Conservation (phyloP, 1,140 invertebrate species). For the Ladona fulva region DNA sequence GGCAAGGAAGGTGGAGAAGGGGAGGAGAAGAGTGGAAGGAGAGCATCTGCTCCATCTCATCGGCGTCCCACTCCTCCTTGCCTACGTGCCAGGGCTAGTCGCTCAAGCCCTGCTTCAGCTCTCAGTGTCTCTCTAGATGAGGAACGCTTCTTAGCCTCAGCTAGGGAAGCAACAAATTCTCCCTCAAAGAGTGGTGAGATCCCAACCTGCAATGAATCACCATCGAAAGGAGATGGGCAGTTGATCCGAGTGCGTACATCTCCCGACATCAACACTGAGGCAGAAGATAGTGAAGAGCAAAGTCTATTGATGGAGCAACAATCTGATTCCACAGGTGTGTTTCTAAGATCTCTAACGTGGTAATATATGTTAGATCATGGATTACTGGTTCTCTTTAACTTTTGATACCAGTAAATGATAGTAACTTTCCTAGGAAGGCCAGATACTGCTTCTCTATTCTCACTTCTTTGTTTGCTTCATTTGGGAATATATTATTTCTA, state of each 20-base stretch:
- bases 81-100: constrained; percentile 39
- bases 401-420: background rate
- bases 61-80: constrained; percentile 40
- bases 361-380: background rate
- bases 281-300: constrained; percentile 35
- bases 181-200: background rate
- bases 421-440: too few species aligned
- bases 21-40: background rate
- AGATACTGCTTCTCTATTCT: too few species aligned
- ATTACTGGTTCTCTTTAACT: background rate
- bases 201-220: background rate
- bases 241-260: constrained; percentile 33
- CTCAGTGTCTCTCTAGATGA: constrained; percentile 64
- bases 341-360: background rate
- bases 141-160: constrained; percentile 52
- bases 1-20: constrained; percentile 11
- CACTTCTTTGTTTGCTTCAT: too few species aligned
- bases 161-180: constrained; percentile 35
- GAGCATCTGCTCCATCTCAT: constrained; percentile 18
- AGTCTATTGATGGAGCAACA: background rate
- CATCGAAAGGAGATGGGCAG: constrained; percentile 26
- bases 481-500: too few species aligned
- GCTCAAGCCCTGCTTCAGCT: constrained; percentile 44
- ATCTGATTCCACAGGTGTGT: background rate
- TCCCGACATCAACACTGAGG: constrained; percentile 27